Conservation (phyloP, 2,888 invertebrate genomes). For the Anoncus sp. region DNA sequence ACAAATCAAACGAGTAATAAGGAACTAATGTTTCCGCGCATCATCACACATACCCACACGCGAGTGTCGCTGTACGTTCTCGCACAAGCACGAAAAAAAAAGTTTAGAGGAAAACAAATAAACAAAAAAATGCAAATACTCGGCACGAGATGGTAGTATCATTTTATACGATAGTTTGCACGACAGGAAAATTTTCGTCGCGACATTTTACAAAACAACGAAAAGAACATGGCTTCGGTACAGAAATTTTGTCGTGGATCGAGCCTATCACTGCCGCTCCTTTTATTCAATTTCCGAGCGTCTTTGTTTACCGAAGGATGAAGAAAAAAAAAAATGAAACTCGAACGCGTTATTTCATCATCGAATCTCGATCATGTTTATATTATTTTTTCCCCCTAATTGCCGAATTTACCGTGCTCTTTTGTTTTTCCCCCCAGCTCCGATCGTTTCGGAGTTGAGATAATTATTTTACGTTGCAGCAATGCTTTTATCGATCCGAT, state of each 20-base stretch:
- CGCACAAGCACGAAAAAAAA: constrained; percentile 43
- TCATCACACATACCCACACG: too few relatives aligned
- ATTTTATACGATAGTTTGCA: too few relatives aligned
- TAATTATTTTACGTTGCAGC: constrained; percentile 36
- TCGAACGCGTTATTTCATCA: constrained; percentile 29
- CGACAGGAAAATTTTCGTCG: too few relatives aligned
- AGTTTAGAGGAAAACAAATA: background rate
- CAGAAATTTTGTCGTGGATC: too few relatives aligned
- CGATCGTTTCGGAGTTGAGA: constrained; percentile 1
- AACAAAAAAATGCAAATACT: background rate
- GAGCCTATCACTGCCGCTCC: too few relatives aligned
- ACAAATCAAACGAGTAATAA: too few relatives aligned
- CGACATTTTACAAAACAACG: too few relatives aligned
- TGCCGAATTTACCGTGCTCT: constrained; percentile 8
- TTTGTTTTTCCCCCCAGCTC: background rate
- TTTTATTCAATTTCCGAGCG: too few relatives aligned
- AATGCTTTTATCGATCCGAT: constrained; percentile 65
- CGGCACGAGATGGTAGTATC: too few relatives aligned
- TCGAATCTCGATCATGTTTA: constrained; percentile 9
- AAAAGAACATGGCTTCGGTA: too few relatives aligned
- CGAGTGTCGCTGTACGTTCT: constrained; percentile 30
- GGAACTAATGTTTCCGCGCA: too few relatives aligned
- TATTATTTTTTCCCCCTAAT: constrained; percentile 6
- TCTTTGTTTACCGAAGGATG: too few relatives aligned
- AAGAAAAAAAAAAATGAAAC: constrained; percentile 9